Evolutionary conservation across 2,888 invertebrate genomes (phyloP).

Genomic region (Pristionchus fissidentatus): DNA sequence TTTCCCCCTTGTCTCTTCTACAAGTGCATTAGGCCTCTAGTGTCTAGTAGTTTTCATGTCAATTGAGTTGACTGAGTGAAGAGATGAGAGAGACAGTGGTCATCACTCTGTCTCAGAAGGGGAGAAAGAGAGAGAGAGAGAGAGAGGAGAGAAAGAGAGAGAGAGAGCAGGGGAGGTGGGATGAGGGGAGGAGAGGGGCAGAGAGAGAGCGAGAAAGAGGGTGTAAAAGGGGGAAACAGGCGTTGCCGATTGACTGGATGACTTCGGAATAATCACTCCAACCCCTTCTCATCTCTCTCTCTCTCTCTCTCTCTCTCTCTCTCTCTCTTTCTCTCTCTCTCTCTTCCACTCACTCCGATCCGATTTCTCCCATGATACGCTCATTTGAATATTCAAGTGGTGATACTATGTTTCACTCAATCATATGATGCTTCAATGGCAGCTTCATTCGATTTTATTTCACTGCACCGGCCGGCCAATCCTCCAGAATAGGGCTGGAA

Average conservation of each 20-base stretch:
- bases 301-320: neutral
- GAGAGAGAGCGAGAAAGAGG: too few species aligned
- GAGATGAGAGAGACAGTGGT: too few species aligned
- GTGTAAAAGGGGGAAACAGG: conserved; percentile 36
- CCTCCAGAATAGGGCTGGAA: too few species aligned
- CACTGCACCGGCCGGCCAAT: neutral
- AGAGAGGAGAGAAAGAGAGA: too few species aligned
- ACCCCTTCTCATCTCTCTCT: neutral
- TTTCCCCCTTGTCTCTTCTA: neutral
- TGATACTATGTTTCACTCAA: neutral
- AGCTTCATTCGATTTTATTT: neutral
- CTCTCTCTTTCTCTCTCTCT: conserved; percentile 1
- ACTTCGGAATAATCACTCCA: conserved; percentile 27
- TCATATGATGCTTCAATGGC: neutral
- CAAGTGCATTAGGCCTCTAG: conserved; percentile 17
- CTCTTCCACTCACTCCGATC: too few species aligned
- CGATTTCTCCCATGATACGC: neutral
- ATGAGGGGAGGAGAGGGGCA: neutral
- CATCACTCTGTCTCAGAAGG: too few species aligned
- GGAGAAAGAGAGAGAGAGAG: conserved; percentile 19
- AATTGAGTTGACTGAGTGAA: conserved; percentile 19
- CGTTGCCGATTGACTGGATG: conserved; percentile 31
- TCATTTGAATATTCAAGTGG: conserved; percentile 24
- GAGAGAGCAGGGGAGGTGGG: neutral
- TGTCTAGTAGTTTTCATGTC: conserved; percentile 36